Percentiles rank a stretch among this genome's conserved stretches.
Evolutionary conservation across 2,888 invertebrate species (phyloP).

Genomic region (Nipponacmea schrenckii): DNA sequence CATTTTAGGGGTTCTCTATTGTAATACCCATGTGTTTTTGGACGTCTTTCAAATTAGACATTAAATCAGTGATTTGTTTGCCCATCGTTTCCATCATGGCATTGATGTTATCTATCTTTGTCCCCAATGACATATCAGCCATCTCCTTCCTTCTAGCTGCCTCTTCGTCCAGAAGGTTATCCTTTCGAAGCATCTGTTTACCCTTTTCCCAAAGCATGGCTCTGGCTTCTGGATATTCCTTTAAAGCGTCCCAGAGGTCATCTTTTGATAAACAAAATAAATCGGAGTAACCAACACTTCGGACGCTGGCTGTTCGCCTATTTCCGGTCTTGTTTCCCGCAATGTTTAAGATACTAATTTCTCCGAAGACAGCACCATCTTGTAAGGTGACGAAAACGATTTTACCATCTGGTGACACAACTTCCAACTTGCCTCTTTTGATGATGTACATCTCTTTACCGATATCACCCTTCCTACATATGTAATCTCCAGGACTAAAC

Average conservation of each 20-base stretch:
- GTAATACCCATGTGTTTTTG: neutral
- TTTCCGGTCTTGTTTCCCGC: slow-evolving; percentile 74
- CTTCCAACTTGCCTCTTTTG: slow-evolving; percentile 57
- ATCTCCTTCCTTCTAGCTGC: slow-evolving; percentile 12
- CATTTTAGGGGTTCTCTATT: neutral
- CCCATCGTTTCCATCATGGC: slow-evolving; percentile 13
- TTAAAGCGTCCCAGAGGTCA: slow-evolving; percentile 88
- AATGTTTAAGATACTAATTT: slow-evolving; percentile 68
- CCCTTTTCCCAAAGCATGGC: slow-evolving; percentile 70
- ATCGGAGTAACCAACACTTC: slow-evolving; percentile 80
- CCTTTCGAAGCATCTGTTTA: slow-evolving; percentile 70
- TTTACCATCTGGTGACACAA: slow-evolving; percentile 58
- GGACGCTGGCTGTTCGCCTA: slow-evolving; percentile 91
- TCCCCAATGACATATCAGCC: slow-evolving; percentile 12
- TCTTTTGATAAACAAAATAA: slow-evolving; percentile 89
- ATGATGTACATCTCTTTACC: slow-evolving; percentile 79
- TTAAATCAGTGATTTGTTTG: neutral
- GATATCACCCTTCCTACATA: slow-evolving; percentile 94
- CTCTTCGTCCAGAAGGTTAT: slow-evolving; percentile 70
- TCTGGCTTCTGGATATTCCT: slow-evolving; percentile 70
- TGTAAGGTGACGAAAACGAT: slow-evolving; percentile 64
- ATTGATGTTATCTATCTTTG: slow-evolving; percentile 9
- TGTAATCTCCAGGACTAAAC: slow-evolving; percentile 94
- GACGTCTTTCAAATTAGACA: neutral
- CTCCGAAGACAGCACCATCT: slow-evolving; percentile 68